Conservation (phyloP, 2,113 vertebrate genomes). For the Eurystomus gularis region DNA sequence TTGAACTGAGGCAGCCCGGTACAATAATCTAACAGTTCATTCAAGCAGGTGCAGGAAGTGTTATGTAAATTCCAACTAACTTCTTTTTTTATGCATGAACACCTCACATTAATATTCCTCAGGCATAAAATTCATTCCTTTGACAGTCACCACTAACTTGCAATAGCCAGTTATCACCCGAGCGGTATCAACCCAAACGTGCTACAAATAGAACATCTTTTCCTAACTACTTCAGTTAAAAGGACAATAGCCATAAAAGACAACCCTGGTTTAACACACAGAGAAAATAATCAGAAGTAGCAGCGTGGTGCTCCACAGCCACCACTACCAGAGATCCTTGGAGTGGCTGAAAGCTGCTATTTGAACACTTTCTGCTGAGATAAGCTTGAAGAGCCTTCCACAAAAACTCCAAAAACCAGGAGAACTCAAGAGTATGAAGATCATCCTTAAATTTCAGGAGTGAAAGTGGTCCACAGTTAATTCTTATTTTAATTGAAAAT, state of each 20-base stretch:
- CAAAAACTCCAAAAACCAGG: neutral
- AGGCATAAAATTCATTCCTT: slow-evolving; percentile 50
- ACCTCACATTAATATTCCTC: slow-evolving; percentile 51
- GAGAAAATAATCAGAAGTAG: neutral
- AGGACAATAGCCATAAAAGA: neutral
- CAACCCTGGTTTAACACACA: neutral
- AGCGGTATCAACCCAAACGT: neutral
- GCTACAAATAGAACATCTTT: neutral
- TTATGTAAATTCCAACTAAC: slow-evolving; percentile 68
- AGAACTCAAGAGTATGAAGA: neutral
- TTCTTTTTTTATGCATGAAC: slow-evolving; percentile 50
- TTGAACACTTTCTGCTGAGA: neutral
- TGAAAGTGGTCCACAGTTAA: neutral
- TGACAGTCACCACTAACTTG: slow-evolving; percentile 15
- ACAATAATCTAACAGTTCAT: slow-evolving; percentile 60
- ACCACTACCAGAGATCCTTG: neutral
- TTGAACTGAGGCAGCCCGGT: slow-evolving; percentile 39
- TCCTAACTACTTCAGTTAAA: slow-evolving; percentile 23
- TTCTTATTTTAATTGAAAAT: neutral
- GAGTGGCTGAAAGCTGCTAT: neutral
- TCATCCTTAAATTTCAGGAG: neutral
- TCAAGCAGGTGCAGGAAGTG: slow-evolving; percentile 40
- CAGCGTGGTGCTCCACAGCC: neutral
- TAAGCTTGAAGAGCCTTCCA: neutral
- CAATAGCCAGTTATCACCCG: slow-evolving; percentile 1